Base-by-base conservation (phyloP, 2,113 vertebrate species). In the Glaucidium brasilianum region DNA sequence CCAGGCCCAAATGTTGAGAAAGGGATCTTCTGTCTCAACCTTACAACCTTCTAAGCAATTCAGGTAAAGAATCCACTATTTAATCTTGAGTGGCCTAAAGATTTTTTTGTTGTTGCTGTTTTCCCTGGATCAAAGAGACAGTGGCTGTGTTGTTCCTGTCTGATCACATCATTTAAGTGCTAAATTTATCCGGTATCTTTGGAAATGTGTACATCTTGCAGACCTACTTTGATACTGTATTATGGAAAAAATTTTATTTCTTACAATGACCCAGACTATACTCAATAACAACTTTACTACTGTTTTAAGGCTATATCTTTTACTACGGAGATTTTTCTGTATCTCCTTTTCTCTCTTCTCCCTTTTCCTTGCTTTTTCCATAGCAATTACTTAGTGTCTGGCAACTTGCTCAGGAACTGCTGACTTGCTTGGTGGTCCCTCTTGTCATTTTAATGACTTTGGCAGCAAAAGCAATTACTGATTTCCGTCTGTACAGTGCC, bases 141-240 rank as follows among this genome's bases (percentile, higher is more conserved):
- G 14, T 8, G 45, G 5, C 37, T 80, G 27, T 0, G 0, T 41
- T 74, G 12, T 41, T 74, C 9, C 16, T 66, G 12, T 73, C 26
- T 80, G 45, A 25, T 39, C 0, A 0, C 22, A 26, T 45, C 3
- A 27, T 67, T 91, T 91, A 0, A 1, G 23, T 32, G 30, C 35
- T 67, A 23, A 58, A 35, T 83, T 82, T 66, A 20, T 75, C 9
- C 62, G 15, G 0, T 53, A 8, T 68, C 8, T 68, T 66, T 45
- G 75, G 56, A 64, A 85, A 32, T 16, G 6, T 19, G 9, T n/a
- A 2, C 0, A 0, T 71, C 34, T 87, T 76, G 43, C n/a, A 68
- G 30, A 21, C 7, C 4, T 6, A 11, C 11, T 60, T 72, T 78
- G 53, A 49, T 76, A 32, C 25, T 55, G 15, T 62, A 18, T 85